phyloP scores from a whole-genome alignment of 2,888 invertebrate genomes.

The Ceratothoa steindachneri region DNA sequence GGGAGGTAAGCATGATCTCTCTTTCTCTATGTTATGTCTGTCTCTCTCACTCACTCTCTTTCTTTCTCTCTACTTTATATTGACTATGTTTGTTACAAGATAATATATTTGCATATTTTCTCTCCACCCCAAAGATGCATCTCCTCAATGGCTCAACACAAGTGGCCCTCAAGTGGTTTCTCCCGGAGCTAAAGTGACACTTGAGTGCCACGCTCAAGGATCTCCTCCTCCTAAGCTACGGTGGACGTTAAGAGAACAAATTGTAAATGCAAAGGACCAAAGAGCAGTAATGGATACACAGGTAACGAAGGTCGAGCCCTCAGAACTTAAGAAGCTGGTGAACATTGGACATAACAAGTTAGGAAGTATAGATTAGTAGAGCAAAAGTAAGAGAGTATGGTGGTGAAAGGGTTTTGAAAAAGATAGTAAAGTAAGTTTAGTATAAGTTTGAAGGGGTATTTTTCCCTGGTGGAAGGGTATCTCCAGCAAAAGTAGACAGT shows the following conservation, averaged over 20 bases:
- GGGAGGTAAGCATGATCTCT: constrained; percentile 50
- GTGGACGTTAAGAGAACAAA: constrained; percentile 26
- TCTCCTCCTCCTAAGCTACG: constrained; percentile 32
- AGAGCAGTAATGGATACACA: constrained; percentile 15
- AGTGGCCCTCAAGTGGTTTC: constrained; percentile 30
- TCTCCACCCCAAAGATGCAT: constrained; percentile 27
- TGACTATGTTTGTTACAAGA: neutral
- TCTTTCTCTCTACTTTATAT: neutral
- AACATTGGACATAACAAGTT: no score
- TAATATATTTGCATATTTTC: no score
- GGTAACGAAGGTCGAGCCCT: no score
- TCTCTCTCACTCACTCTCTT: neutral
- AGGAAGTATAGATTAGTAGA: no score
- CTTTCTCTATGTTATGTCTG: neutral
- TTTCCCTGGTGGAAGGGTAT: no score
- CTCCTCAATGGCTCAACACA: constrained; percentile 31
- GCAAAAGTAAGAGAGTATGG: no score
- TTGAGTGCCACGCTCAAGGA: constrained; percentile 29
- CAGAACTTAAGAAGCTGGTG: no score
- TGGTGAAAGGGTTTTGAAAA: no score
- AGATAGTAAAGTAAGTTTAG: no score
- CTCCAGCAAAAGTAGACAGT: no score
- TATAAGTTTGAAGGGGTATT: no score
- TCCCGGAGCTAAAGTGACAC: constrained; percentile 25
- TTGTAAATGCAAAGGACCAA: neutral